These are phyloP conservation scores for Hystrix cristata DNA, from an alignment of 2,113 vertebrate species.

Conservation along the genomic window DNA sequence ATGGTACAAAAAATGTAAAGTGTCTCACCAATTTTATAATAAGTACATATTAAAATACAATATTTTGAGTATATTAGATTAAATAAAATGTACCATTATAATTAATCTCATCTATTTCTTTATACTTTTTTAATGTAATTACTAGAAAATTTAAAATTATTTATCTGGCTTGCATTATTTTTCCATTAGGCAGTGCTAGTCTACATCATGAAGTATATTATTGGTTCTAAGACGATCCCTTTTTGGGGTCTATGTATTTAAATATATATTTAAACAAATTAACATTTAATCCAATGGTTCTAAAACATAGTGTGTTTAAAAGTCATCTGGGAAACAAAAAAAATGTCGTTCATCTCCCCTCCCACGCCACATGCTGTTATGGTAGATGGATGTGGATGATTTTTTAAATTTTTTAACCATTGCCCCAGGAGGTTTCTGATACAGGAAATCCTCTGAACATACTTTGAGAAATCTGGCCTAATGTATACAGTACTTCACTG, in stretches of 20 bases:
- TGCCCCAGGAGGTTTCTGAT: neutral
- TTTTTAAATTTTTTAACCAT: neutral
- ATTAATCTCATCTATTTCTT: neutral
- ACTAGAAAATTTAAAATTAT: constrained; percentile 14
- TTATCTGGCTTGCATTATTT: neutral
- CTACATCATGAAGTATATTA: neutral
- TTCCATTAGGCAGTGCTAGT: neutral
- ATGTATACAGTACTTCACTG: neutral
- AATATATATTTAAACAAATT: neutral
- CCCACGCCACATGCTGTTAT: neutral
- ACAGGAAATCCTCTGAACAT: neutral
- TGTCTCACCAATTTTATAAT: neutral
- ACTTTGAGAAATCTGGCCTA: neutral
- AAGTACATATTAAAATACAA: neutral
- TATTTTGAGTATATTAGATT: neutral
- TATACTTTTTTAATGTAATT: neutral
- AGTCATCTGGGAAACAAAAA: neutral
- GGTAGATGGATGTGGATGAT: neutral
- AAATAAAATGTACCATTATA: constrained; percentile 35
- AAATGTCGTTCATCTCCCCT: neutral
- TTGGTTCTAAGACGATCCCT: neutral
- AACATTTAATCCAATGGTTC: neutral
- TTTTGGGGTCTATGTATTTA: neutral
- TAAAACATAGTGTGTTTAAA: neutral
- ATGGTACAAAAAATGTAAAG: neutral